Base-by-base conservation (phyloP, 2,888 invertebrate genomes). In the Lasioglossum morio region DNA sequence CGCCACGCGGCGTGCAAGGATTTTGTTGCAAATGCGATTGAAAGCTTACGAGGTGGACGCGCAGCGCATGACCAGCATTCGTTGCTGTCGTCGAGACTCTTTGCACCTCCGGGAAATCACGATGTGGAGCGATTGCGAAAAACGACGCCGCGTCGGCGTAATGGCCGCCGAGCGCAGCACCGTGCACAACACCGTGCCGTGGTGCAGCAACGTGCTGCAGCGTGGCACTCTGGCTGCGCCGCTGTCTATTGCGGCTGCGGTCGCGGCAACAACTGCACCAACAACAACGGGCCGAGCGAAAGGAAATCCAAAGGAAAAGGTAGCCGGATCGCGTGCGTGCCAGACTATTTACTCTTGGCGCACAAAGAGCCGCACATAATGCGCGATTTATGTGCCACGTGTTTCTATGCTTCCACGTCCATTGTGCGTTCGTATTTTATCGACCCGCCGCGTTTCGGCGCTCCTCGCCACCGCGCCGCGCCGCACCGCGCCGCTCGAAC, bases 91-190 rank as follows among this genome's bases (percentile, higher is more conserved):
- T 78, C 85, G 85, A 74, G 74, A 66, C 57, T 93, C 88, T 91
- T 91, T 90, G 91, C 92, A 91, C 92, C 92, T 92, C 89, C 89
- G 90, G 90, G 91, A 92, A 93, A 93, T 93, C 92, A 92, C 92
- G 92, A 93, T 93, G 90, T 90, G 91, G 91, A 92, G 87, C 90
- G 90, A 90, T 92, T 91, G 91, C 91, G 92, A 93, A 92, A 93
- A 92, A 88, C 77, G 80, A 81, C 77, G 48, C 60, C 66, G 79
- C 76, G 73, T 79, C 79, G 75, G 63, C 82, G 82, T 79, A 86
- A 82, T 82, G 82, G 79, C 74, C 77, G 82, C 40, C 43, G 63
- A 63, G 63, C 27, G 63, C 30, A 16, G 60, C 60, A 63, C 16
- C 60, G 63, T 63, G 16, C 27, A 63, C 23, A n/a, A 63, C 53